A percentile compares a stretch with the other conserved stretches of the same genome.
Conservation (phyloP, 92 coral and sea anemone genomes). For the Parazoanthus darwini region DNA sequence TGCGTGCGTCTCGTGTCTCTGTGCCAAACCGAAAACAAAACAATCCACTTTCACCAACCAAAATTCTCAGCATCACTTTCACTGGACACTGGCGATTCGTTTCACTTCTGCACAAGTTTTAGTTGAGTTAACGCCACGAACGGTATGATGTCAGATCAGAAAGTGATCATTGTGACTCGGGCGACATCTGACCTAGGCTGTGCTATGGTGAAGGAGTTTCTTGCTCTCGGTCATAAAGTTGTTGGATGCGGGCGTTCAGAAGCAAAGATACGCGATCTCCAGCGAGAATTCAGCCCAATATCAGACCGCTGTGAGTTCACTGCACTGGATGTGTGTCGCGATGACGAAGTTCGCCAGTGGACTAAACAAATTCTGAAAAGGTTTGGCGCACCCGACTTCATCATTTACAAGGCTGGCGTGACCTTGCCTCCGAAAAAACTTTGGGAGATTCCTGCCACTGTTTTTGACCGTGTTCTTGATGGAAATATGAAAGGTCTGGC, state of each 20-base stretch:
- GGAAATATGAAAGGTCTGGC: conserved; percentile 46
- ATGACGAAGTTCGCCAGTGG: conserved; percentile 47
- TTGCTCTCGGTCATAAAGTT: conserved; percentile 49
- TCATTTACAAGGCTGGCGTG: conserved; percentile 45
- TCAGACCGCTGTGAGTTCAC: conserved; percentile 45
- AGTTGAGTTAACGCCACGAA: not conserved
- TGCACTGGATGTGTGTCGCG: conserved; percentile 38
- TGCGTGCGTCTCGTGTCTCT: not conserved
- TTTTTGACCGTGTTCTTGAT: conserved; percentile 47
- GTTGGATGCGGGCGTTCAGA: conserved; percentile 47
- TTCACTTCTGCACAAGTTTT: not conserved
- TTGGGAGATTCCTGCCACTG: conserved; percentile 50
- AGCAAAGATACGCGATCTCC: conserved; percentile 34
- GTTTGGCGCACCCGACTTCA: conserved; percentile 44
- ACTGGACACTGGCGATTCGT: not conserved
- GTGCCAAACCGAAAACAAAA: not conserved
- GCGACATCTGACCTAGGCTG: conserved; percentile 47
- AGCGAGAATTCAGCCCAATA: conserved; percentile 24
- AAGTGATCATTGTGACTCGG: conserved; percentile 27
- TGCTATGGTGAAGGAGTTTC: conserved; percentile 42
- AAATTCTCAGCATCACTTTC: not conserved
- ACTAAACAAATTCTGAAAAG: conserved; percentile 23
- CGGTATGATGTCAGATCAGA: conserved; percentile 25
- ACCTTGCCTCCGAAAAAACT: conserved; percentile 32
- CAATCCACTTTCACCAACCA: not conserved